Percentiles rank a stretch among this genome's conserved stretches.
These are phyloP conservation scores for Microcebus ravelobensis DNA, from an alignment of 2,113 vertebrate species.

Conservation along the genomic window DNA sequence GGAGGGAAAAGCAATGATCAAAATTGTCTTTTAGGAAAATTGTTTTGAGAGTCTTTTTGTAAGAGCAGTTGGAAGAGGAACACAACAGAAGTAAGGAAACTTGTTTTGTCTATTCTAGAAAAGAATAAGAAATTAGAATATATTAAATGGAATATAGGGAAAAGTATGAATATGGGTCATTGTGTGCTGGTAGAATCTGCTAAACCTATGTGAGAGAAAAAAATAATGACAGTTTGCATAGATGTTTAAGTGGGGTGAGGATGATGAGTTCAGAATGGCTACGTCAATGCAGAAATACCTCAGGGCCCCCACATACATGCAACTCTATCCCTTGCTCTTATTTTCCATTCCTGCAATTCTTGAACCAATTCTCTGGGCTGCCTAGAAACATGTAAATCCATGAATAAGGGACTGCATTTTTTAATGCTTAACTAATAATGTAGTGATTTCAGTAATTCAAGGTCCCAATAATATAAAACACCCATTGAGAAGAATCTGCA, in stretches of 20 bases:
- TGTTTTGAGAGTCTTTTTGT: background rate
- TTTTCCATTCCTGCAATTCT: background rate
- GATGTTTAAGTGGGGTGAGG: background rate
- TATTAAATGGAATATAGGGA: background rate
- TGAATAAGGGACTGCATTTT: background rate
- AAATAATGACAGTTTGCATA: background rate
- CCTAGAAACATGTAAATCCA: background rate
- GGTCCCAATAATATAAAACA: conserved; percentile 47
- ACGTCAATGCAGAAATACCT: background rate
- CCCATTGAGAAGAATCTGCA: conserved; percentile 64
- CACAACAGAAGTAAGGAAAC: background rate
- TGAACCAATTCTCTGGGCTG: background rate
- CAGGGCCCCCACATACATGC: too few species aligned
- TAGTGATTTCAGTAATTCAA: conserved; percentile 38
- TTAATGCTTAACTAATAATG: conserved; percentile 28
- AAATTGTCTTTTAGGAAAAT: background rate
- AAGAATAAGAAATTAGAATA: background rate
- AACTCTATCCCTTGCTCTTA: background rate
- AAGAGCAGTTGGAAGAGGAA: background rate
- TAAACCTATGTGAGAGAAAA: background rate
- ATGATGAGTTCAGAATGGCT: background rate
- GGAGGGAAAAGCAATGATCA: background rate
- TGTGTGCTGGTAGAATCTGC: background rate
- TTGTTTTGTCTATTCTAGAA: background rate
- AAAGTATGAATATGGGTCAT: background rate